Conservation (phyloP, 2,888 invertebrate species). For the Calephelis perditalis region DNA sequence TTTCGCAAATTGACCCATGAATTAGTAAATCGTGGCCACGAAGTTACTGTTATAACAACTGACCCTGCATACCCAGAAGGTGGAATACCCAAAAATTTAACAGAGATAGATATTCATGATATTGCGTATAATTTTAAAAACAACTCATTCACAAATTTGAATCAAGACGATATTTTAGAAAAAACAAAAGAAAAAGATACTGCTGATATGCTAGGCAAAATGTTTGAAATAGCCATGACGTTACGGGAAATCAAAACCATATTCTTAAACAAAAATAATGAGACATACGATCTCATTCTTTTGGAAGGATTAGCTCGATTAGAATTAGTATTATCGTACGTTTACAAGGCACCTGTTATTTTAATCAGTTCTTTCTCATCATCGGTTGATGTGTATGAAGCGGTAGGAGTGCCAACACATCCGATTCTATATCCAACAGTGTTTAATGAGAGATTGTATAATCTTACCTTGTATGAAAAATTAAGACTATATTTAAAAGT, state of each 20-base stretch:
- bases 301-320: slow-evolving; percentile 34
- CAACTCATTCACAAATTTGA: background rate
- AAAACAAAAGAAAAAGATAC: background rate
- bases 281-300: slow-evolving; percentile 40
- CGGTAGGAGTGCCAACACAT: slow-evolving; percentile 26
- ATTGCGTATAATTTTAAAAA: slow-evolving; percentile 36
- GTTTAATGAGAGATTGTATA: slow-evolving; percentile 13
- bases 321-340: slow-evolving; percentile 30
- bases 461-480: slow-evolving; percentile 28
- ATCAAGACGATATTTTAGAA: background rate
- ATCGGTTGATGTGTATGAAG: slow-evolving; percentile 17
- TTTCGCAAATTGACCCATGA: slow-evolving; percentile 44
- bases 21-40: slow-evolving; percentile 48
- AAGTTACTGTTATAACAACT: slow-evolving; percentile 47
- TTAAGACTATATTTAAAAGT: slow-evolving; percentile 21
- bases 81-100: slow-evolving; percentile 37
- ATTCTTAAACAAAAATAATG: slow-evolving; percentile 29
- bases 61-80: slow-evolving; percentile 43
- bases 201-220: too few species aligned
- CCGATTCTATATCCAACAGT: slow-evolving; percentile 26
- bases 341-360: slow-evolving; percentile 34
- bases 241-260: too few species aligned
- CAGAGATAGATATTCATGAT: slow-evolving; percentile 44
- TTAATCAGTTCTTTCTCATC: slow-evolving; percentile 30
- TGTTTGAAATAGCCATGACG: too few species aligned